Percentiles rank a stretch among this genome's conserved stretches.
Evolutionary conservation across 2,888 invertebrate genomes (phyloP).

Genomic region (Ophion costatus): DNA sequence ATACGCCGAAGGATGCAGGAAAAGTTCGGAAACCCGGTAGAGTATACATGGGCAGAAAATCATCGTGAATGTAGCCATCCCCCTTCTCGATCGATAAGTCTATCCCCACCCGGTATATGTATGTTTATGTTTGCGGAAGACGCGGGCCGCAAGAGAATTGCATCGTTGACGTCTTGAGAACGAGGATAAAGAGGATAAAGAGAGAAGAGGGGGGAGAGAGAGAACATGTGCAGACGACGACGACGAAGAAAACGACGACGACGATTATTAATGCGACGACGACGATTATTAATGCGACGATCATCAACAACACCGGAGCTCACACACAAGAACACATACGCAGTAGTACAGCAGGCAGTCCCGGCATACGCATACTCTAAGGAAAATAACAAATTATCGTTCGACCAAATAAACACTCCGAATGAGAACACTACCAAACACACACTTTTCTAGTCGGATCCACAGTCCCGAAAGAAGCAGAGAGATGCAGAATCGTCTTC

Average conservation of each 20-base stretch:
- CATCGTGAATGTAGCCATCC: too few species aligned
- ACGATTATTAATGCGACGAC: constrained; percentile 20
- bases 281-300: constrained; percentile 30
- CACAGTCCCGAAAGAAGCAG: too few species aligned
- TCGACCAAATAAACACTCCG: constrained; percentile 27
- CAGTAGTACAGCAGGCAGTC: constrained; percentile 26
- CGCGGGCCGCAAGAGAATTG: background rate
- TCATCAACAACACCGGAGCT: constrained; percentile 44
- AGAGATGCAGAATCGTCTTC: too few species aligned
- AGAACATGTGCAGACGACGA: constrained; percentile 29
- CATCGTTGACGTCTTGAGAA: background rate
- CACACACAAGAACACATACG: constrained; percentile 29
- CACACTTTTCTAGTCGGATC: background rate
- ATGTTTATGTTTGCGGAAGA: too few species aligned
- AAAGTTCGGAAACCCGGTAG: too few species aligned
- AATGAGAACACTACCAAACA: background rate
- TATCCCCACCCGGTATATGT: too few species aligned
- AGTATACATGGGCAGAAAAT: too few species aligned
- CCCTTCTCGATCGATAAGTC: too few species aligned
- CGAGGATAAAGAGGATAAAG: background rate
- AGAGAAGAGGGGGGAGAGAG: constrained; percentile 3
- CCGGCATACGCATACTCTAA: constrained; percentile 23
- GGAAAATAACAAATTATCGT: constrained; percentile 17
- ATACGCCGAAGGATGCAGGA: too few species aligned
- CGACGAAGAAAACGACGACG: constrained; percentile 29